phyloP scores from a whole-genome alignment of 1,140 invertebrate genomes.

The Drosophila grimshawi region DNA sequence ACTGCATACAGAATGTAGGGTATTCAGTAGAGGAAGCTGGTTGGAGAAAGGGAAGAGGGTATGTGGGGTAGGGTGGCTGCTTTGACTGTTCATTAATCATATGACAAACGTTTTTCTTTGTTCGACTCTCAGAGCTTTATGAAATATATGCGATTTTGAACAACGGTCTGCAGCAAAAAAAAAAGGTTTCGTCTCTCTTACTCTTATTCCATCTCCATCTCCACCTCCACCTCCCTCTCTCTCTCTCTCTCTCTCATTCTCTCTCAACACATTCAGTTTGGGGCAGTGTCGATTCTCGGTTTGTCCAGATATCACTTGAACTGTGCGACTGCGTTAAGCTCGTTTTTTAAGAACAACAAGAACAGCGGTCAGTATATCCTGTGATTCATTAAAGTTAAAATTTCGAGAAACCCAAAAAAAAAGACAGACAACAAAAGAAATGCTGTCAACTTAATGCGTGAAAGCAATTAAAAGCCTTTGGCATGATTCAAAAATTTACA shows the following conservation, averaged over 20 bases:
- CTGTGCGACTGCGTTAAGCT: slow-evolving; percentile 41
- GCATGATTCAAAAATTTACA: slow-evolving; percentile 30
- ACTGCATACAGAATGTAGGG: background rate
- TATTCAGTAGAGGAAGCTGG: background rate
- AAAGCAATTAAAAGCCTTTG: slow-evolving; percentile 48
- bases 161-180: slow-evolving; percentile 50
- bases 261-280: background rate
- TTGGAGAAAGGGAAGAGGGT: slow-evolving; percentile 7
- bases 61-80: background rate
- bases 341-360: slow-evolving; percentile 29
- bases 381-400: slow-evolving; percentile 39
- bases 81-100: slow-evolving; percentile 69
- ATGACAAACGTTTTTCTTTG: slow-evolving; percentile 80
- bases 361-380: slow-evolving; percentile 15
- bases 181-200: background rate
- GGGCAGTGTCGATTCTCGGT: background rate
- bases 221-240: background rate
- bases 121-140: slow-evolving; percentile 50
- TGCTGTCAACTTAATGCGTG: slow-evolving; percentile 12
- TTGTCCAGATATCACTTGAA: slow-evolving; percentile 23
- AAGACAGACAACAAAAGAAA: background rate
- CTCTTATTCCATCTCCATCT: background rate
- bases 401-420: slow-evolving; percentile 6
- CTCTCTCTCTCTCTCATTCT: background rate
- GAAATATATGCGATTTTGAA: slow-evolving; percentile 69